Conservation (phyloP, 2,888 invertebrate species). For the Parthenolecanium corni region DNA sequence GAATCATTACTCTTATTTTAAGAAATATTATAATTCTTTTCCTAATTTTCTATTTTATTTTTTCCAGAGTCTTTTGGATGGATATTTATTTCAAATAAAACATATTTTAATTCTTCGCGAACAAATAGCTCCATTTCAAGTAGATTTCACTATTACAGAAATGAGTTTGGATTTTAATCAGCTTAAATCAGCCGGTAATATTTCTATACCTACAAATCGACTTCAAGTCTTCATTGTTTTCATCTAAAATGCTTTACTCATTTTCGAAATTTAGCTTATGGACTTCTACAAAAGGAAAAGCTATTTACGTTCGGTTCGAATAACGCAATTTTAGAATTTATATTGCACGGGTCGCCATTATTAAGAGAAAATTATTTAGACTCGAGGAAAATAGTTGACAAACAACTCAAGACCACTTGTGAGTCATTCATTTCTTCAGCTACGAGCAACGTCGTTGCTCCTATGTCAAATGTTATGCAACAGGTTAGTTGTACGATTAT, state of each 20-base stretch:
- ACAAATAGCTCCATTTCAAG: constrained; percentile 96
- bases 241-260: background rate
- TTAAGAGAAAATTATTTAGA: constrained; percentile 86
- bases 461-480: constrained; percentile 58
- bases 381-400: constrained; percentile 91
- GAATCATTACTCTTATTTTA: background rate
- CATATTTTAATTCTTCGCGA: constrained; percentile 92
- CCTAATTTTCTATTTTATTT: constrained; percentile 5
- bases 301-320: constrained; percentile 77
- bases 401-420: constrained; percentile 77
- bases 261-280: constrained; percentile 40
- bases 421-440: constrained; percentile 75
- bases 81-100: constrained; percentile 92
- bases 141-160: constrained; percentile 85
- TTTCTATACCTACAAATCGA: constrained; percentile 8
- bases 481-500: constrained; percentile 50
- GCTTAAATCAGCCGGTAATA: constrained; percentile 70
- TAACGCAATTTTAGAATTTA: constrained; percentile 85
- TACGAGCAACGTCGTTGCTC: constrained; percentile 62
- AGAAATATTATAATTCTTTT: background rate
- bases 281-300: constrained; percentile 54
- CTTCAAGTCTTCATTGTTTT: background rate
- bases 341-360: constrained; percentile 84
- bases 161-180: constrained; percentile 87
- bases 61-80: constrained; percentile 67